Conservation (phyloP, 2,888 invertebrate genomes). For the Catocala sponsa region DNA sequence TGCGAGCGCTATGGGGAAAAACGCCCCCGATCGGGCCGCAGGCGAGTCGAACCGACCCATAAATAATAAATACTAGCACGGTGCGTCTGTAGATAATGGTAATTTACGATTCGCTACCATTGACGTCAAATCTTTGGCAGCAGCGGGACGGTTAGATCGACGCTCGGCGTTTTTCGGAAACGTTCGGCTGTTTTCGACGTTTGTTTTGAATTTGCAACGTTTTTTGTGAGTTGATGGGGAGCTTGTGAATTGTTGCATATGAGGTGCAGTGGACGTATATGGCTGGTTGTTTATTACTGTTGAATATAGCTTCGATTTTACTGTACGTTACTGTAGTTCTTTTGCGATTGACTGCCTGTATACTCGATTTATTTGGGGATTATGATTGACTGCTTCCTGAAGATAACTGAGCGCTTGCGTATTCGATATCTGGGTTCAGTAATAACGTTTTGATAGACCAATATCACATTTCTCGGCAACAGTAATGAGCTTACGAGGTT, state of each 20-base stretch:
- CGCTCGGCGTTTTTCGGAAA: constrained; percentile 62
- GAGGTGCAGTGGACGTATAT: neutral
- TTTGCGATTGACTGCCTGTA: too few species aligned
- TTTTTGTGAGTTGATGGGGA: constrained; percentile 23
- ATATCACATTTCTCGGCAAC: too few species aligned
- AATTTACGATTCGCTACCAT: constrained; percentile 84
- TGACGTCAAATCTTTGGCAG: constrained; percentile 84
- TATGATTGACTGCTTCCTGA: too few species aligned
- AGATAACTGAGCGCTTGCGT: too few species aligned
- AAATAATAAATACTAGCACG: constrained; percentile 87
- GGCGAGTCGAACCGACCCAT: constrained; percentile 84
- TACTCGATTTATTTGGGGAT: too few species aligned
- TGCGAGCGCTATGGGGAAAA: constrained; percentile 72
- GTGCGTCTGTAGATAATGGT: constrained; percentile 87
- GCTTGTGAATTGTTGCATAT: constrained; percentile 7
- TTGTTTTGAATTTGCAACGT: constrained; percentile 40
- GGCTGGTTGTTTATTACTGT: neutral
- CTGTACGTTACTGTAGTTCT: too few species aligned
- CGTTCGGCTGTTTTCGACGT: constrained; percentile 39
- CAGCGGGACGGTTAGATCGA: constrained; percentile 71
- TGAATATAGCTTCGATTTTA: neutral
- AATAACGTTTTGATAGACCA: too few species aligned
- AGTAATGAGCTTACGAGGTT: too few species aligned
- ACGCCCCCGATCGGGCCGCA: constrained; percentile 73
- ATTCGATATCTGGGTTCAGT: too few species aligned